Evolutionary conservation across 2,888 invertebrate species (phyloP).

Genomic region (Dioctria linearis): DNA sequence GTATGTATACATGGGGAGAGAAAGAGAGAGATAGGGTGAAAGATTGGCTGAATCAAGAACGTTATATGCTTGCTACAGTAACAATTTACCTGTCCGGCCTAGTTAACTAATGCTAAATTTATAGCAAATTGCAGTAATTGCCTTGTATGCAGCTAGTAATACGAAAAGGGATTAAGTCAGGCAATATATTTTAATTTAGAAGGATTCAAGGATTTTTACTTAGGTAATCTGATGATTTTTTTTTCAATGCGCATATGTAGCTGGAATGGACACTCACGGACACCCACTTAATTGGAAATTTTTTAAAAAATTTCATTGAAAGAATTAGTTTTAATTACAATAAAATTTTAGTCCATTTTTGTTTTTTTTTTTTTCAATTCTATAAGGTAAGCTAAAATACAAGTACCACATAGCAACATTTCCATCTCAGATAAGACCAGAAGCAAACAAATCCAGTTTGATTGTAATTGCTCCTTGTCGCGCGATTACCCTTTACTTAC

Average conservation of each 20-base stretch:
- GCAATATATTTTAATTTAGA: slow-evolving; percentile 52
- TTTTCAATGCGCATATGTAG: no score
- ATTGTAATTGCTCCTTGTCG: slow-evolving; percentile 46
- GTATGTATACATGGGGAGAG: no score
- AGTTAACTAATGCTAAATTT: slow-evolving; percentile 66
- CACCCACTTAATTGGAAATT: slow-evolving; percentile 19
- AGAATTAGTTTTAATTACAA: slow-evolving; percentile 15
- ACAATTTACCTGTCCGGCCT: slow-evolving; percentile 66
- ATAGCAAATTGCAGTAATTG: slow-evolving; percentile 63
- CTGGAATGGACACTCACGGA: neutral
- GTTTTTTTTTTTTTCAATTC: no score
- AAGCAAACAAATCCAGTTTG: slow-evolving; percentile 33
- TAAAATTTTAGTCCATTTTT: neutral
- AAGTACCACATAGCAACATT: no score
- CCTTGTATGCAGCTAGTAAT: slow-evolving; percentile 11
- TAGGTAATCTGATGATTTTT: no score
- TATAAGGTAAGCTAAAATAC: no score
- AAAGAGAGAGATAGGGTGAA: slow-evolving; percentile 55
- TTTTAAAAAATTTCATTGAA: slow-evolving; percentile 20
- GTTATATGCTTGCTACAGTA: slow-evolving; percentile 61
- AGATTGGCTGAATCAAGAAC: slow-evolving; percentile 31
- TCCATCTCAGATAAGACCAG: slow-evolving; percentile 20
- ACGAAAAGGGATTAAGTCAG: slow-evolving; percentile 23
- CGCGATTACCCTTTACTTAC: slow-evolving; percentile 9
- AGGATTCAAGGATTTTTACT: slow-evolving; percentile 7